Base-by-base conservation (phyloP, 2,113 vertebrate genomes). In the Pygathrix nemaeus region DNA sequence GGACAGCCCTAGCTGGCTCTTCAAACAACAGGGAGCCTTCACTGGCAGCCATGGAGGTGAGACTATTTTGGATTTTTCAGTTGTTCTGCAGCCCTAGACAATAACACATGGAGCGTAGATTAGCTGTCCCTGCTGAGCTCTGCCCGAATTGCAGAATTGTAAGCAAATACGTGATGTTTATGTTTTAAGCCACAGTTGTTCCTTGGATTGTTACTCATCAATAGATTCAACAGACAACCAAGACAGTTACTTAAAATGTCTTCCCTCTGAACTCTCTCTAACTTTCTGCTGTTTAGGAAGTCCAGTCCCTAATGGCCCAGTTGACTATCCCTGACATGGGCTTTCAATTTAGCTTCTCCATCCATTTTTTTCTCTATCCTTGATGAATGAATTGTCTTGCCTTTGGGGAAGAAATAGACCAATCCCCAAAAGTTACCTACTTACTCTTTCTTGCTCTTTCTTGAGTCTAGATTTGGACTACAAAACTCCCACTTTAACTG, bases 181-280 rank as follows among this genome's bases (percentile, higher is more conserved):
- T 86, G 1, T 91, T 48, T 61, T n/a, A 73, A 93, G 38, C 35
- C 20, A 12, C 9, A n/a, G 5, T 35, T 78, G 12, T 79, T 21
- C 32, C 12, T 25, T 85, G n/a, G 25, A 38, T 86, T 89, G 27
- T 79, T 88, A 81, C 14, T 96, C n/a, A 61, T 94, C 45, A 55
- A 50, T 88, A 40, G 4, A 75, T 61, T 48, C 27, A 35, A 11
- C 16, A 93, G 14, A 50, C 43, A 68, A 78, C 17, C n/a, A 61
- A 93, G 9, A 66, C 6, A 20, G 43, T 81, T 43, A 30, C 0
- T 92, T 32, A 85, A 90, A 45, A 57, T 61, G 23, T 61, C 27
- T 97, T 90, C 79, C 5, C 30, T 88, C n/a, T 92, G 17, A 78
- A 80, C 4, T 52, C 20, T 93, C 13, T 68, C 30, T 23, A 79